These are phyloP conservation scores for Enhydra lutris DNA, from an alignment of 2,113 vertebrate species.

Conservation along the genomic window DNA sequence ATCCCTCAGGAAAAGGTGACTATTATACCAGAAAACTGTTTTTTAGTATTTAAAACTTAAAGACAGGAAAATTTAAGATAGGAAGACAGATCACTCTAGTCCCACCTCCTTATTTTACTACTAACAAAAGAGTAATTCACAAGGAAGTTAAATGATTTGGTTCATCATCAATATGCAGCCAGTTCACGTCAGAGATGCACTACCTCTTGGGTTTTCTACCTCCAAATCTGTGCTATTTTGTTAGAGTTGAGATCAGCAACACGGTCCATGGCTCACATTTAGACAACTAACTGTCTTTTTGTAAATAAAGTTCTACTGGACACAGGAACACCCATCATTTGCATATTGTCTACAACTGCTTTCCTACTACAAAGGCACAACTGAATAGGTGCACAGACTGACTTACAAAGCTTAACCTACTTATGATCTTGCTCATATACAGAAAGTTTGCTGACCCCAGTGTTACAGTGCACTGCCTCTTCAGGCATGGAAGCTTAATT, in stretches of 20 bases:
- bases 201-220: background rate
- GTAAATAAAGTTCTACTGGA: background rate
- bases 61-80: background rate
- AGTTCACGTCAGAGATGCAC: background rate
- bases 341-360: background rate
- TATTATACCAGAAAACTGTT: background rate
- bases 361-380: background rate
- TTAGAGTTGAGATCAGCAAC: background rate
- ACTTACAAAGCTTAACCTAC: background rate
- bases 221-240: background rate
- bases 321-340: background rate
- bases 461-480: background rate
- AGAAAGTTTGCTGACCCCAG: background rate
- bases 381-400: background rate
- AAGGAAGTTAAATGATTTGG: background rate
- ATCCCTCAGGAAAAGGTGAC: background rate
- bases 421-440: background rate
- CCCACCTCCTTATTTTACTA: background rate
- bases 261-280: background rate
- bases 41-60: background rate
- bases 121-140: background rate
- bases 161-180: background rate
- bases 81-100: background rate
- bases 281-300: background rate
- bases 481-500: background rate